Evolutionary conservation across 2,113 vertebrate genomes (phyloP).

Genomic region (Cottus gobio): DNA sequence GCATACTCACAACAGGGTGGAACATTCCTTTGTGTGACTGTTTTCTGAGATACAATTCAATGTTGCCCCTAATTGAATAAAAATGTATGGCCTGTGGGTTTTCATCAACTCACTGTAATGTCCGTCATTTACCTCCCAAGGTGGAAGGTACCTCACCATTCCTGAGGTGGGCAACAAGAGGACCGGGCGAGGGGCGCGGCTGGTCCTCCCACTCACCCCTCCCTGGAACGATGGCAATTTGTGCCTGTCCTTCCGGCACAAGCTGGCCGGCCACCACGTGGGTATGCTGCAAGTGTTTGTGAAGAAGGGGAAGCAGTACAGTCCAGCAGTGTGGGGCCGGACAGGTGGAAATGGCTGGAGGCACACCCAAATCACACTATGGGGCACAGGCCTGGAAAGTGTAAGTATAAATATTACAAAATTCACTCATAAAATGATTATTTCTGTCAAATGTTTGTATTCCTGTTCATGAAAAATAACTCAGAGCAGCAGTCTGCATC

Average conservation of each 20-base stretch:
- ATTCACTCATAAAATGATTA: neutral
- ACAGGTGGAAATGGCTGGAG: constrained; percentile 92
- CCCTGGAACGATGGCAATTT: constrained; percentile 84
- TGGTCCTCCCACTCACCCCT: constrained; percentile 86
- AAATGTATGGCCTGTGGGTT: neutral
- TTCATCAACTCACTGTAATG: neutral
- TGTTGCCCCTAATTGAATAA: neutral
- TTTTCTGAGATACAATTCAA: neutral
- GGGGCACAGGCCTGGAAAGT: constrained; percentile 86
- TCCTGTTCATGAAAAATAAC: constrained; percentile 9
- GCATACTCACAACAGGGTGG: neutral
- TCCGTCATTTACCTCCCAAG: constrained; percentile 67
- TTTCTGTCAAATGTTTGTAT: neutral
- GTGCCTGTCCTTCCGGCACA: constrained; percentile 94
- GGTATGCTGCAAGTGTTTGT: constrained; percentile 93
- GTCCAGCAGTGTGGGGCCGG: constrained; percentile 91
- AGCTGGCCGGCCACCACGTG: constrained; percentile 87
- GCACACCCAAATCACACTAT: constrained; percentile 89
- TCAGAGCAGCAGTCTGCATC: neutral
- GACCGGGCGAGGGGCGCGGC: constrained; percentile 85
- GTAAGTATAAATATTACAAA: constrained; percentile 83
- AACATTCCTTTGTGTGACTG: neutral
- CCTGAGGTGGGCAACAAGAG: constrained; percentile 83
- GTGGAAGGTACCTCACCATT: constrained; percentile 91
- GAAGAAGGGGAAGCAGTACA: constrained; percentile 85